These are phyloP conservation scores for Tonatia bakeri DNA, from an alignment of 2,113 vertebrate species.

Conservation along the genomic window DNA sequence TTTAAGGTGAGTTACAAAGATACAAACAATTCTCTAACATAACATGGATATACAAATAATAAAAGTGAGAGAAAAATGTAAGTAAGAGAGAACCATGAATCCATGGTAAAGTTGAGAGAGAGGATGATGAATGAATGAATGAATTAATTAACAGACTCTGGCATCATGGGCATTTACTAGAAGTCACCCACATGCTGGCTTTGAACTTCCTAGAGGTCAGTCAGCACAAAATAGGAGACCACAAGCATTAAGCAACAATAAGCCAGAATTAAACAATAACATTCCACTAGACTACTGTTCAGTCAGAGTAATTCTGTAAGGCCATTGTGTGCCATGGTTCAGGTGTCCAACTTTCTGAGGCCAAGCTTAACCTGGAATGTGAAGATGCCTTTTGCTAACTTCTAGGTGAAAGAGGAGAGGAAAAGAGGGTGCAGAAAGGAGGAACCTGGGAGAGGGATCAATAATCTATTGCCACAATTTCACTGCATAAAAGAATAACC, in stretches of 20 bases:
- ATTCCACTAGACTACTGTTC: not conserved
- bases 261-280: not conserved
- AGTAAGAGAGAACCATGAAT: not conserved
- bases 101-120: not conserved
- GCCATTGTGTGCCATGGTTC: not conserved
- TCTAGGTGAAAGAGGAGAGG: not conserved
- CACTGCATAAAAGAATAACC: not conserved
- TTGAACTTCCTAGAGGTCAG: not conserved
- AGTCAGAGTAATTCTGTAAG: not conserved
- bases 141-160: not conserved
- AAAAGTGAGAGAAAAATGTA: not conserved
- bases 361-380: not conserved
- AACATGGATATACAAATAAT: not conserved
- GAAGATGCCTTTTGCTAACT: not conserved
- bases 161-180: not conserved
- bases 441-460: not conserved
- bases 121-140: not conserved
- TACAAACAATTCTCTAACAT: not conserved
- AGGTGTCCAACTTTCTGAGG: not conserved
- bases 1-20: not conserved
- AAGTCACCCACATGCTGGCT: not conserved
- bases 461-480: not conserved
- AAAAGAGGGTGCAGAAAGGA: not conserved
- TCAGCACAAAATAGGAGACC: not conserved
- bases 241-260: not conserved